Evolutionary conservation across 2,888 invertebrate species (phyloP).

Genomic region (Phymatocera aterrima): DNA sequence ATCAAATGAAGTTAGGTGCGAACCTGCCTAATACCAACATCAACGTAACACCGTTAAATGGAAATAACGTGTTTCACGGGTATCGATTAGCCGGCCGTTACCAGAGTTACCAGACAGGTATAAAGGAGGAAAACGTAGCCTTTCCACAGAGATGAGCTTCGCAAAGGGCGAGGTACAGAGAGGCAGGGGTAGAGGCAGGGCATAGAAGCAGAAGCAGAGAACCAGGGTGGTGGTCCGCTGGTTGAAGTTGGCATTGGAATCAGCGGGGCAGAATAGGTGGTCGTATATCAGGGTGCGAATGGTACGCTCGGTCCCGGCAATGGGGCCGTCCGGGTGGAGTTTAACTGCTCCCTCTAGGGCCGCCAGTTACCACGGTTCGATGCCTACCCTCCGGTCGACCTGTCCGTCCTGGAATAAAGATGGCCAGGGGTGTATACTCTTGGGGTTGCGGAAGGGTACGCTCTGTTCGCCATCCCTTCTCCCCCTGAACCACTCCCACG

Average conservation of each 20-base stretch:
- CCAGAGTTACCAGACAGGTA: slow-evolving; percentile 46
- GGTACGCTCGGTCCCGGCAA: slow-evolving; percentile 52
- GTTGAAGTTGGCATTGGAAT: slow-evolving; percentile 61
- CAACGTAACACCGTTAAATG: slow-evolving; percentile 14
- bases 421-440: slow-evolving; percentile 66
- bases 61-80: slow-evolving; percentile 43
- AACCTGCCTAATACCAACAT: not conserved
- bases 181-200: not conserved
- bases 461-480: too few relatives aligned
- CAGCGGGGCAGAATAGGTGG: slow-evolving; percentile 63
- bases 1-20: not conserved
- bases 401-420: slow-evolving; percentile 72
- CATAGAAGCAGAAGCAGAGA: slow-evolving; percentile 19
- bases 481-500: not conserved
- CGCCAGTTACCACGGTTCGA: slow-evolving; percentile 73
- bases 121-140: slow-evolving; percentile 45
- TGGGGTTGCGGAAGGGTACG: slow-evolving; percentile 62
- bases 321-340: slow-evolving; percentile 67
- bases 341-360: slow-evolving; percentile 74
- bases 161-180: slow-evolving; percentile 5
- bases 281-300: slow-evolving; percentile 69
- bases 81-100: slow-evolving; percentile 45
- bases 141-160: slow-evolving; percentile 37
- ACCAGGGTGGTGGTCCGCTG: slow-evolving; percentile 28
- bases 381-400: slow-evolving; percentile 72